Percentiles rank a stretch among this genome's conserved stretches.
phyloP scores from a whole-genome alignment of 2,113 vertebrate genomes.

The Capreolus pygargus region DNA sequence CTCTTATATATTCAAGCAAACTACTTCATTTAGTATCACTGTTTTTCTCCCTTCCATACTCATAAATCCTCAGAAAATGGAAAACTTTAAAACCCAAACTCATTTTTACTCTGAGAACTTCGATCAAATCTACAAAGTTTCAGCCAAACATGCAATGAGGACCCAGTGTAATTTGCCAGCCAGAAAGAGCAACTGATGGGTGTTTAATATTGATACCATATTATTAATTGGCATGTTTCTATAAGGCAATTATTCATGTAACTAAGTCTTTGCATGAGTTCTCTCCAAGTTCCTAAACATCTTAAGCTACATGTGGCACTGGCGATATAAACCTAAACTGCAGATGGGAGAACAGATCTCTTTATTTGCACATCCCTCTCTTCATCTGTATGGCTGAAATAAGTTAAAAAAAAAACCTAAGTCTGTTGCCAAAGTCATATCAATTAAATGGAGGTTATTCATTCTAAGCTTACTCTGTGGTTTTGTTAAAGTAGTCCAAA shows the following conservation, averaged over 20 bases:
- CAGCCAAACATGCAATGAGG: not conserved
- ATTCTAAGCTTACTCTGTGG: constrained; percentile 60
- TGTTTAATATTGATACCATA: not conserved
- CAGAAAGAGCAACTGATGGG: not conserved
- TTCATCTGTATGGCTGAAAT: constrained; percentile 79
- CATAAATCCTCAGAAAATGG: not conserved
- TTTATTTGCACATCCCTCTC: constrained; percentile 84
- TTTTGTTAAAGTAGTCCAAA: constrained; percentile 72
- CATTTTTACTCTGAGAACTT: constrained; percentile 47
- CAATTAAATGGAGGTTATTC: constrained; percentile 74
- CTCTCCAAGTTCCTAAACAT: constrained; percentile 77
- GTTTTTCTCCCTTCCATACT: not conserved
- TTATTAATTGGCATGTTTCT: constrained; percentile 48
- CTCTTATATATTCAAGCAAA: not conserved
- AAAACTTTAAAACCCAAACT: not conserved
- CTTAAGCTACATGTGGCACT: constrained; percentile 75
- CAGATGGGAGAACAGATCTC: constrained; percentile 85
- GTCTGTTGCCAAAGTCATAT: constrained; percentile 74
- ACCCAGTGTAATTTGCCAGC: not conserved
- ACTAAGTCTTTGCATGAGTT: constrained; percentile 55
- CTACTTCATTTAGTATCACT: not conserved
- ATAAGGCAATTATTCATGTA: constrained; percentile 47
- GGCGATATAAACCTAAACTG: constrained; percentile 80
- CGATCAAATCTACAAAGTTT: not conserved
- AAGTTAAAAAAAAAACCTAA: constrained; percentile 59